Conservation (phyloP, 2,797 vertebrate species). For the Leptodactylus fallax region DNA sequence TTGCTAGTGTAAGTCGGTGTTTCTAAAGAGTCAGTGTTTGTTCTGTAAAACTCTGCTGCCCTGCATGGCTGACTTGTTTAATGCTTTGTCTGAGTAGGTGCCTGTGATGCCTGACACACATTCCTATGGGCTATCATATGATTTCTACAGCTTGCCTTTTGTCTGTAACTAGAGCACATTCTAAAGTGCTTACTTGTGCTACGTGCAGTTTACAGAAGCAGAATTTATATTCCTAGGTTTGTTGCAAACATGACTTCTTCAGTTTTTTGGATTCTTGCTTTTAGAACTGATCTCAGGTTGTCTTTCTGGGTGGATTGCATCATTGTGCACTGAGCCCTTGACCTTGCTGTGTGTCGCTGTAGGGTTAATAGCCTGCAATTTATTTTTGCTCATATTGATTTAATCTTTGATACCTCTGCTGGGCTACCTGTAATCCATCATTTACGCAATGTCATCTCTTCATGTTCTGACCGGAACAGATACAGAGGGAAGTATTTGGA, state of each 20-base stretch:
- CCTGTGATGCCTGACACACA: slow-evolving; percentile 9
- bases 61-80: slow-evolving; percentile 15
- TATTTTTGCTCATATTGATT: not conserved
- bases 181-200: no score
- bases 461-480: not conserved
- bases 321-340: not conserved
- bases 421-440: no score
- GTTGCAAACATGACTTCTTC: not conserved
- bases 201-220: no score
- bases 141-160: not conserved
- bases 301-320: not conserved
- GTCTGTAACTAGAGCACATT: not conserved
- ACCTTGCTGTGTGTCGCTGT: not conserved
- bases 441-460: no score
- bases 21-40: slow-evolving; percentile 22
- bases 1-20: slow-evolving; percentile 24
- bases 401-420: no score
- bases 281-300: not conserved
- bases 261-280: not conserved
- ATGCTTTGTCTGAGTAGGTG: slow-evolving; percentile 27
- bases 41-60: not conserved
- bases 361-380: not conserved
- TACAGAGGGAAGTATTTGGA: no score
- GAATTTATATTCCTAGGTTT: not conserved
- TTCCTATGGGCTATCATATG: not conserved